Percentiles rank a stretch among this genome's conserved stretches.
phyloP scores from a whole-genome alignment of 1,140 invertebrate genomes.

The Uloborus diversus region DNA sequence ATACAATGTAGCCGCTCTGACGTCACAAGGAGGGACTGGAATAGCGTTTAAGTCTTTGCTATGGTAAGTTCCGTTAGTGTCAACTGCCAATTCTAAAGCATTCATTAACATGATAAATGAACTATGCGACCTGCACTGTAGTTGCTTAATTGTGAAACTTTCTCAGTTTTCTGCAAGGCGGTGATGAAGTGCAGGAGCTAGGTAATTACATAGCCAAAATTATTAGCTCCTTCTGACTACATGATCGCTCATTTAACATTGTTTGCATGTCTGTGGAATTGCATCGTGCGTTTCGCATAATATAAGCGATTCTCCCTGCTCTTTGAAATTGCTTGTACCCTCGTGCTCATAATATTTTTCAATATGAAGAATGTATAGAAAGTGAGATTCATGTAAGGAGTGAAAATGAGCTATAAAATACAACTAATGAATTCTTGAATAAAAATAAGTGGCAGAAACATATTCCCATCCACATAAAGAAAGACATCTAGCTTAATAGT shows the following conservation, averaged over 20 bases:
- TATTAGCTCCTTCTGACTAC: conserved; percentile 20
- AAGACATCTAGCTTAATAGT: no score
- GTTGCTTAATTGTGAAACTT: conserved; percentile 43
- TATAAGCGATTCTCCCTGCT: background rate
- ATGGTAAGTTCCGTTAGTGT: conserved; percentile 16
- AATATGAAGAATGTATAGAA: no score
- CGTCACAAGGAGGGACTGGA: conserved; percentile 2
- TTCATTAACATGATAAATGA: conserved; percentile 47
- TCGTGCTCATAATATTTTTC: no score
- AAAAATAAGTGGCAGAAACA: no score
- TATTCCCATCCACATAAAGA: no score
- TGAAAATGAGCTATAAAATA: no score
- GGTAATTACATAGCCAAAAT: conserved; percentile 33
- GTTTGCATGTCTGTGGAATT: conserved; percentile 7
- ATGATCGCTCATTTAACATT: conserved; percentile 42
- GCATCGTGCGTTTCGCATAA: background rate
- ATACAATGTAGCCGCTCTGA: background rate
- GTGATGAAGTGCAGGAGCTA: background rate
- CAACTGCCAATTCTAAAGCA: conserved; percentile 41
- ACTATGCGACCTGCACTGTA: conserved; percentile 33
- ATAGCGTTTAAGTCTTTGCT: conserved; percentile 12
- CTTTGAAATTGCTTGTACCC: no score
- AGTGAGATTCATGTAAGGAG: no score
- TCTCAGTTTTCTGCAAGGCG: conserved; percentile 7
- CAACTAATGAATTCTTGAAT: no score